Percentiles rank a stretch among this genome's conserved stretches.
Conservation (phyloP, 2,888 invertebrate species). For the Crematogaster levior region DNA sequence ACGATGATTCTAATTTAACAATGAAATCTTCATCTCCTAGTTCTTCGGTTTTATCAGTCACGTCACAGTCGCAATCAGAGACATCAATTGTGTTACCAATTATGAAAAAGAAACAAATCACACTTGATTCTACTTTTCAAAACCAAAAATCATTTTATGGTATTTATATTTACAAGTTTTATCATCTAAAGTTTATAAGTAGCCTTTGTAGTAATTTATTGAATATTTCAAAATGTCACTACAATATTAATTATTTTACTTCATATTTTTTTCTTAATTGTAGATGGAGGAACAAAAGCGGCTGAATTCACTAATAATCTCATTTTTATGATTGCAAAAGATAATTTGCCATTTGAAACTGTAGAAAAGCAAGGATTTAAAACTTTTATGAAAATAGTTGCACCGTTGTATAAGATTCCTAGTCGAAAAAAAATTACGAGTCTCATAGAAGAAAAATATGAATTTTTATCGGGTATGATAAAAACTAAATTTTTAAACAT, state of each 20-base stretch:
- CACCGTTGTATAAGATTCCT: slow-evolving; percentile 7
- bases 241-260: background rate
- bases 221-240: background rate
- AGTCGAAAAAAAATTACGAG: background rate
- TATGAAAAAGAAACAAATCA: background rate
- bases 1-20: background rate
- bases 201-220: background rate
- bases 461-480: slow-evolving; percentile 18
- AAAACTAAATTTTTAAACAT: background rate
- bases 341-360: background rate
- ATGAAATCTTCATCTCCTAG: background rate
- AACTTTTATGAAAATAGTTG: background rate
- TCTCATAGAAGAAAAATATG: background rate
- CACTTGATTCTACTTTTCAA: slow-evolving; percentile 1
- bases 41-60: background rate
- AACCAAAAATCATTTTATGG: slow-evolving; percentile 15
- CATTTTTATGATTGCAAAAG: slow-evolving; percentile 14
- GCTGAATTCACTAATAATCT: background rate
- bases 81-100: background rate
- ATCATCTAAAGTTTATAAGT: background rate
- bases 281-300: background rate
- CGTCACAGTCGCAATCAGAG: background rate
- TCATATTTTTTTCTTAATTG: background rate
- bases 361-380: background rate
- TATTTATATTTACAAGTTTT: slow-evolving; percentile 11